phyloP scores from a whole-genome alignment of 1,140 invertebrate genomes.

The Drosophila suzukii region DNA sequence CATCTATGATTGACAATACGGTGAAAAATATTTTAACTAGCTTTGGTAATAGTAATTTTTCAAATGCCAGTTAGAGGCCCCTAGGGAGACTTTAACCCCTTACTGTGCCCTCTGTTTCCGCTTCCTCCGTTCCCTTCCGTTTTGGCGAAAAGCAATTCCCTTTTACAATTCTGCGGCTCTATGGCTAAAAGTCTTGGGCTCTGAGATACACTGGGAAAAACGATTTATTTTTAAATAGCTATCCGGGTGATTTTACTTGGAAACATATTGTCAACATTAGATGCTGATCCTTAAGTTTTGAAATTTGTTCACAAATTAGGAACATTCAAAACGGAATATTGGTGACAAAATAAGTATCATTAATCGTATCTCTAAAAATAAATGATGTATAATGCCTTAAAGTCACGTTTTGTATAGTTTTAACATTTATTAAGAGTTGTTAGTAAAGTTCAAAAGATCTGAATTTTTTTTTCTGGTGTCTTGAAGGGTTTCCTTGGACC shows the following conservation, averaged over 20 bases:
- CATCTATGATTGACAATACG: conserved; percentile 12
- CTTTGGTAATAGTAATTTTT: conserved; percentile 26
- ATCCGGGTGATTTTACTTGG: too few species aligned
- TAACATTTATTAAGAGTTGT: too few species aligned
- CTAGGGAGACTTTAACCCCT: conserved; percentile 16
- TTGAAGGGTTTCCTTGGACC: conserved; percentile 14
- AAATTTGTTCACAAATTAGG: not conserved
- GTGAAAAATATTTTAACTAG: conserved; percentile 23
- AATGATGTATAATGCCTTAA: not conserved
- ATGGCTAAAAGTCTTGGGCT: not conserved
- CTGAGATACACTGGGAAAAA: not conserved
- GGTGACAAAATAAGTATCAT: too few species aligned
- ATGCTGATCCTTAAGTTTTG: too few species aligned
- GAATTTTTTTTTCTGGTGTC: not conserved
- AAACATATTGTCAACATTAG: too few species aligned
- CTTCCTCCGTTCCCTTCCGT: conserved; percentile 7
- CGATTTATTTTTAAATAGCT: not conserved
- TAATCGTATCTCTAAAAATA: too few species aligned
- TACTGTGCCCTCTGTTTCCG: not conserved
- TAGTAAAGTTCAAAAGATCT: too few species aligned
- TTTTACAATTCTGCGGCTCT: conserved; percentile 8
- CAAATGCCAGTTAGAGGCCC: conserved; percentile 18
- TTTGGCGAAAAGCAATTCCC: conserved; percentile 21
- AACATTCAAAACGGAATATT: too few species aligned
- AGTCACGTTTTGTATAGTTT: not conserved